Conservation (phyloP, 2,888 invertebrate genomes). For the Tupiocoris notatus region DNA sequence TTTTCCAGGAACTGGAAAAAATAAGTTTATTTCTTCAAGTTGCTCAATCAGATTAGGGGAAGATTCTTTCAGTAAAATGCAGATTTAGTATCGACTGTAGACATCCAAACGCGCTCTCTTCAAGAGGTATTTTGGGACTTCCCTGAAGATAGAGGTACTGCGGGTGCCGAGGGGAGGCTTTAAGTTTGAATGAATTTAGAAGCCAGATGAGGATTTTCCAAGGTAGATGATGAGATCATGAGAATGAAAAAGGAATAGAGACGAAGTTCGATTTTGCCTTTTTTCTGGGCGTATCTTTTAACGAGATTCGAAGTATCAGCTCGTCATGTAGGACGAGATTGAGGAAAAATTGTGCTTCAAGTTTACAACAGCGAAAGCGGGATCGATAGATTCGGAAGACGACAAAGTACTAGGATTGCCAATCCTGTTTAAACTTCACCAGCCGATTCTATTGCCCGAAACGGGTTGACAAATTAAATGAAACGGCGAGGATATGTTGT, state of each 20-base stretch:
- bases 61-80: not conserved
- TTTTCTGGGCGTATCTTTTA: not conserved
- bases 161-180: no score
- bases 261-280: not conserved
- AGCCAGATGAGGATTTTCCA: not conserved
- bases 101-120: not conserved
- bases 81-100: not conserved
- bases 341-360: no score
- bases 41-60: not conserved
- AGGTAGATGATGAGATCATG: not conserved
- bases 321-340: no score
- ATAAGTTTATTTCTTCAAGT: no score
- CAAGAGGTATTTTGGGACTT: not conserved
- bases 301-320: not conserved
- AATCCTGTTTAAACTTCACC: no score
- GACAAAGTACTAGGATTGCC: no score
- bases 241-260: not conserved
- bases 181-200: not conserved
- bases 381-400: no score
- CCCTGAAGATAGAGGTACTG: not conserved
- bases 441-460: no score
- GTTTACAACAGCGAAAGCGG: no score
- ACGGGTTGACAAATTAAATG: no score
- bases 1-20: no score
- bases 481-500: no score